These are phyloP conservation scores for Gorsachius magnificus DNA, from an alignment of 2,797 vertebrate species.

Conservation along the genomic window DNA sequence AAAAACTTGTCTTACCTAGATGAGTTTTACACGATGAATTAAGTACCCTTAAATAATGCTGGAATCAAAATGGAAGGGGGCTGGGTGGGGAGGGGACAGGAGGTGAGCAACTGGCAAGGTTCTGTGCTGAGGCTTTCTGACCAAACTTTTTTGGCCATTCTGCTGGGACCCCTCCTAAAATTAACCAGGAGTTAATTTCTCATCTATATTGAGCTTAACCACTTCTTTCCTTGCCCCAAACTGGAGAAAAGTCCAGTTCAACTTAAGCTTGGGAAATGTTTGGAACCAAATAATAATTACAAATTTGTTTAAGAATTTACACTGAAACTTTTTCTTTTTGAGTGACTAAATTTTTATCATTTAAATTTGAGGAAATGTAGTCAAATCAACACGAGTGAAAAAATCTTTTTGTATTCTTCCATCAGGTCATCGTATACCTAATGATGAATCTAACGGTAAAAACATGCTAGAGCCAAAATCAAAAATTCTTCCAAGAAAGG, in stretches of 20 bases:
- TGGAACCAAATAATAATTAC: too few species aligned
- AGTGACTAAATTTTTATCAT: background rate
- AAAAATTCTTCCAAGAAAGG: conserved; percentile 49
- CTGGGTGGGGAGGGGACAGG: background rate
- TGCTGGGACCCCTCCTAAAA: background rate
- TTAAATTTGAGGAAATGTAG: background rate
- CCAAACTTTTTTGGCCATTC: background rate
- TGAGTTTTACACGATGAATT: background rate
- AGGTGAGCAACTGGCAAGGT: background rate
- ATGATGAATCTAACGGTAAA: background rate
- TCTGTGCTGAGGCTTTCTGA: background rate
- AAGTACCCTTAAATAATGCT: background rate
- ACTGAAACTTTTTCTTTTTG: too few species aligned
- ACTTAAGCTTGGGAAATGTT: background rate
- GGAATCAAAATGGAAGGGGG: background rate
- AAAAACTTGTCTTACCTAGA: background rate
- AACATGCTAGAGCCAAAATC: background rate
- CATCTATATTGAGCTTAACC: background rate
- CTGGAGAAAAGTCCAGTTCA: background rate
- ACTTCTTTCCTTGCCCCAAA: background rate
- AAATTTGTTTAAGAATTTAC: too few species aligned
- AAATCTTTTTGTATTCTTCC: background rate
- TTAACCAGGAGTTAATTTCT: background rate
- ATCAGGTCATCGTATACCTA: background rate
- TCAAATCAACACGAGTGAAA: background rate